These are phyloP conservation scores for Misgurnus anguillicaudatus DNA, from an alignment of 2,113 vertebrate species.

Conservation along the genomic window DNA sequence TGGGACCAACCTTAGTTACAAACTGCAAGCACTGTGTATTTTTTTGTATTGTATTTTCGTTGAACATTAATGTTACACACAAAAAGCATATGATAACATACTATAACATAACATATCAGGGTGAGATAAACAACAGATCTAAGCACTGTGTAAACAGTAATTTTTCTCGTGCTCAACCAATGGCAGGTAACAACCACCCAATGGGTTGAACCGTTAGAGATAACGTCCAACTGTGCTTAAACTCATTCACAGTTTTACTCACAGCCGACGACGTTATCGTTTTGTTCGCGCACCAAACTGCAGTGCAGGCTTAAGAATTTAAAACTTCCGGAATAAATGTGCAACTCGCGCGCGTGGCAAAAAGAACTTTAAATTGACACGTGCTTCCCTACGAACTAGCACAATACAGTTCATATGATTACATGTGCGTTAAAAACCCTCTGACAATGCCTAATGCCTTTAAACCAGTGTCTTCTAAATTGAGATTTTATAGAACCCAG, in stretches of 20 bases:
- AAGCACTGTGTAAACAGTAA: no score
- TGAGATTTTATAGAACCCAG: not conserved
- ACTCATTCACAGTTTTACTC: not conserved
- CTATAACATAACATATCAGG: no score
- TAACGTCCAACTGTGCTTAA: not conserved
- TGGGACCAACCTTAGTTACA: no score
- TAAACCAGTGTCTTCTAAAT: not conserved
- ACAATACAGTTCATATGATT: not conserved
- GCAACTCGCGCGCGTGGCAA: slow-evolving; percentile 26
- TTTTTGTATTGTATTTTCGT: no score
- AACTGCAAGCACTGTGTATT: no score
- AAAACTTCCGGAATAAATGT: slow-evolving; percentile 46
- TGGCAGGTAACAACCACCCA: slow-evolving; percentile 8
- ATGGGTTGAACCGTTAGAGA: not conserved
- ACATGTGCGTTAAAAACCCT: not conserved
- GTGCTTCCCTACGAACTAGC: slow-evolving; percentile 22
- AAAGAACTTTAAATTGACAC: slow-evolving; percentile 57
- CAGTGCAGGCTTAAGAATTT: not conserved
- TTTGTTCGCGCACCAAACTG: not conserved
- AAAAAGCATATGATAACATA: no score
- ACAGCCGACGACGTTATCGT: not conserved
- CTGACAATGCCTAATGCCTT: not conserved
- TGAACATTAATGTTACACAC: no score
- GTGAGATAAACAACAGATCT: no score
- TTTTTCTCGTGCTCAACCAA: not conserved